Conservation (phyloP, 2,888 invertebrate genomes). For the Agriopis marginaria region DNA sequence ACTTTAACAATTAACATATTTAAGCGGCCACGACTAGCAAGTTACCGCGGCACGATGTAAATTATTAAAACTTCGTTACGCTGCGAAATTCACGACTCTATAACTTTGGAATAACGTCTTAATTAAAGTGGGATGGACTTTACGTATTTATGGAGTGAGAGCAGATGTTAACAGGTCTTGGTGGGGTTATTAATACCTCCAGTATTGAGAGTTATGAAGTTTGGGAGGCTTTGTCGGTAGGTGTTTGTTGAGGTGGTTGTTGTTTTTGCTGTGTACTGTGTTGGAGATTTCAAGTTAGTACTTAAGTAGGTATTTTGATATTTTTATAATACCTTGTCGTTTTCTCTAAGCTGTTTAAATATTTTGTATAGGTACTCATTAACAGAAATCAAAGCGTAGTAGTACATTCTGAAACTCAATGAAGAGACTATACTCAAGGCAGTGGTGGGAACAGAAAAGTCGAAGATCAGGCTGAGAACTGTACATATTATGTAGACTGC, state of each 20-base stretch:
- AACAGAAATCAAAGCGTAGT: no score
- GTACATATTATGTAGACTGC: no score
- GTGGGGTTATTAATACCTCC: slow-evolving; percentile 24
- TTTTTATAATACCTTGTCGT: no score
- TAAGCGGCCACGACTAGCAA: slow-evolving; percentile 32
- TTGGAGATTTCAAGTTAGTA: background rate
- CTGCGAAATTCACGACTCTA: slow-evolving; percentile 28
- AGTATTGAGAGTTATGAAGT: slow-evolving; percentile 17
- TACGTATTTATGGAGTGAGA: slow-evolving; percentile 38
- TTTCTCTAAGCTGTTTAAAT: no score
- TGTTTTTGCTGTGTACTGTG: slow-evolving; percentile 4
- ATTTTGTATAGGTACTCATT: no score
- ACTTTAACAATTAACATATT: slow-evolving; percentile 41
- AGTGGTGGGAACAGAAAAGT: no score
- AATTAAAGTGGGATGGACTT: slow-evolving; percentile 41
- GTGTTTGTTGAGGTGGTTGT: slow-evolving; percentile 8
- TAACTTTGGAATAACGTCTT: slow-evolving; percentile 43
- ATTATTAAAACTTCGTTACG: slow-evolving; percentile 50
- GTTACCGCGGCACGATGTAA: slow-evolving; percentile 29
- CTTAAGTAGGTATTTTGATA: no score
- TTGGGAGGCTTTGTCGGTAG: slow-evolving; percentile 3
- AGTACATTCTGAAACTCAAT: no score
- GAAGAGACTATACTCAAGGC: no score
- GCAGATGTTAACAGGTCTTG: slow-evolving; percentile 29
- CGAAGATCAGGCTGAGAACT: no score